Percentiles rank a stretch among this genome's conserved stretches.
These are phyloP conservation scores for Temnothorax unifasciatus DNA, from an alignment of 2,888 invertebrate species.

Conservation along the genomic window DNA sequence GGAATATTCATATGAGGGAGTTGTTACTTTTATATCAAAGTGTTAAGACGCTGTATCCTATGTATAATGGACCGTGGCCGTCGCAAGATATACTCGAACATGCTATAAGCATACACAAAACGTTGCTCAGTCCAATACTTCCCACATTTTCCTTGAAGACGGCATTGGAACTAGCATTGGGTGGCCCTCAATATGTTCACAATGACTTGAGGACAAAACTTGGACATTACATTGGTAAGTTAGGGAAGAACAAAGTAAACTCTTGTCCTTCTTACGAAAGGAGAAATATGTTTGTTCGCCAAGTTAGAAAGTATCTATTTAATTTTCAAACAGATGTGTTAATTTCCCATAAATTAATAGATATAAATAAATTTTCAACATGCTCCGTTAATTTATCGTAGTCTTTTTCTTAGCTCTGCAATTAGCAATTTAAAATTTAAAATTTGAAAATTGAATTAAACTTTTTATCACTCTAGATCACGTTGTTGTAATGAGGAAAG, in stretches of 20 bases:
- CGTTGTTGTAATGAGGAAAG: conserved; percentile 87
- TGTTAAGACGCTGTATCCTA: conserved; percentile 86
- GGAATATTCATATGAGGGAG: conserved; percentile 38
- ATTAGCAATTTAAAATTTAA: conserved; percentile 8
- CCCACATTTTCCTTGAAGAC: conserved; percentile 85
- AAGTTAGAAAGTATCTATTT: background rate
- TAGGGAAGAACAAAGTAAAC: conserved; percentile 15
- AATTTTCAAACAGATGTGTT: conserved; percentile 3
- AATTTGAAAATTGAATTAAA: no score
- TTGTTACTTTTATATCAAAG: conserved; percentile 88
- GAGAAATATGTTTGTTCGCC: background rate
- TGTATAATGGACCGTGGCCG: conserved; percentile 86
- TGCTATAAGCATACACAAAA: background rate
- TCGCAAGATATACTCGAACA: conserved; percentile 84
- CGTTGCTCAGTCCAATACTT: conserved; percentile 80
- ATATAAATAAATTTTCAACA: background rate
- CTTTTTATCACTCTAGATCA: conserved; percentile 86
- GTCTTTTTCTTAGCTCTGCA: background rate
- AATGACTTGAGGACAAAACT: conserved; percentile 87
- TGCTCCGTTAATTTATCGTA: background rate
- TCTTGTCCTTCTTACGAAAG: background rate
- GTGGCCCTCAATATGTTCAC: conserved; percentile 88
- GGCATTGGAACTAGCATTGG: conserved; percentile 88
- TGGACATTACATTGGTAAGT: conserved; percentile 88
- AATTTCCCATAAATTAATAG: conserved; percentile 9